Conservation (phyloP, 1,140 invertebrate genomes). For the Drosophila bifasciata region DNA sequence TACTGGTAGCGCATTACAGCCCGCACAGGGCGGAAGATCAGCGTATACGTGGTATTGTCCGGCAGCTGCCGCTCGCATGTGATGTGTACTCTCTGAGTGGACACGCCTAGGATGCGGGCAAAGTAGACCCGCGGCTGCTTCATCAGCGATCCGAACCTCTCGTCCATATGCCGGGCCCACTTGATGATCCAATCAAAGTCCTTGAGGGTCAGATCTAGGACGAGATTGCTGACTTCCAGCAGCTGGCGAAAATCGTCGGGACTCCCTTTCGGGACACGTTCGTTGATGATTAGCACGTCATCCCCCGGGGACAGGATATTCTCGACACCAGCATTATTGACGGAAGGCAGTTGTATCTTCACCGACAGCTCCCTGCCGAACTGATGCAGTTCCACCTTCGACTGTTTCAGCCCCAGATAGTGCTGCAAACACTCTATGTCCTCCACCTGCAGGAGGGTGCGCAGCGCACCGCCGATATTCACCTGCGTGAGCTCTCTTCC, state of each 20-base stretch:
- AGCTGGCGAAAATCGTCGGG: conserved; percentile 31
- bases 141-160: conserved; percentile 41
- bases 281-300: conserved; percentile 67
- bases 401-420: conserved; percentile 62
- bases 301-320: conserved; percentile 68
- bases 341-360: conserved; percentile 41
- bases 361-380: conserved; percentile 68
- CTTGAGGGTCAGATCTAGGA: conserved; percentile 64
- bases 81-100: conserved; percentile 60
- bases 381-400: conserved; percentile 64
- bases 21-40: conserved; percentile 68
- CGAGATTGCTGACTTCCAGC: conserved; percentile 44
- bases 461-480: conserved; percentile 50
- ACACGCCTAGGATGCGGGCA: conserved; percentile 64
- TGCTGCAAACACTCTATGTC: conserved; percentile 63
- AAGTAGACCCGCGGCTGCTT: conserved; percentile 61
- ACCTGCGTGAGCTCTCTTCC: conserved; percentile 35
- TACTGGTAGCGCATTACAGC: conserved; percentile 72
- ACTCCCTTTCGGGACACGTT: conserved; percentile 12
- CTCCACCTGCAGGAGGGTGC: conserved; percentile 70
- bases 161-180: conserved; percentile 52
- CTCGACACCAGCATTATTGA: conserved; percentile 41
- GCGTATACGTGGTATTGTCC: conserved; percentile 53
- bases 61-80: conserved; percentile 67
- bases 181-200: conserved; percentile 57